Base-by-base conservation (phyloP, 1,140 invertebrate genomes). In the Orius insidiosus region DNA sequence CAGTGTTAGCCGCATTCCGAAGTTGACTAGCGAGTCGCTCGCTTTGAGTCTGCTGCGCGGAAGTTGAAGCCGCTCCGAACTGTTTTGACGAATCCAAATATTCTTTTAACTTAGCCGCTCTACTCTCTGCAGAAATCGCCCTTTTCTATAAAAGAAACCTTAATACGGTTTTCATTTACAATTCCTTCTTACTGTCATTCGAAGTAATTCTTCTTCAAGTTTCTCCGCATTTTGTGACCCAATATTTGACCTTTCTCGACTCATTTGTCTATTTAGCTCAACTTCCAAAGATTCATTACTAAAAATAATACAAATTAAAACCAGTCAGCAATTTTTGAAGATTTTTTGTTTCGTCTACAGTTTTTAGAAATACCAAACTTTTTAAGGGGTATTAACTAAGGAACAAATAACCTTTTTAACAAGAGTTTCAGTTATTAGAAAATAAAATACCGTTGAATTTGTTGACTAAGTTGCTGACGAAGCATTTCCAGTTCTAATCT, bases 1-100 rank as follows among this genome's bases (percentile, higher is more conserved):
- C 76, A 36, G 69, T 70, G 46, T 68, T 68, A 31, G 75, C 75
- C 41, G 75, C 75, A 35, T 62, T 58, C 47, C 68, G 61, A 37
- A 78, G 58, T 54, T 77, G 74, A 45, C 65, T 56, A 34, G 68
- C 68, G 16, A 71, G 52, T 49, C 63, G 60, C 55, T 55, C 52
- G 24, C 46, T 51, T 57, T 61, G 50, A 59, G 58, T 48, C 53
- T 62, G 46, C 45, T 55, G 44, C 58, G 56, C 45, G 46, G 50
- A 47, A 56, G 60, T 46, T 8, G 39, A 47, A 4, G 49, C 49
- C 6, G 46, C 39, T 15, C 13, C 33, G 43, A 16, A 40, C 31
- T 44, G 40, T 37, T 34, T 14, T 19, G 40, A 24, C 9, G 8
- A 18, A 14, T 15, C 46, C 5, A 16, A 47, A 24, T 34, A 39